Evolutionary conservation across 2,113 vertebrate species (phyloP).

Genomic region (Scomber colias): DNA sequence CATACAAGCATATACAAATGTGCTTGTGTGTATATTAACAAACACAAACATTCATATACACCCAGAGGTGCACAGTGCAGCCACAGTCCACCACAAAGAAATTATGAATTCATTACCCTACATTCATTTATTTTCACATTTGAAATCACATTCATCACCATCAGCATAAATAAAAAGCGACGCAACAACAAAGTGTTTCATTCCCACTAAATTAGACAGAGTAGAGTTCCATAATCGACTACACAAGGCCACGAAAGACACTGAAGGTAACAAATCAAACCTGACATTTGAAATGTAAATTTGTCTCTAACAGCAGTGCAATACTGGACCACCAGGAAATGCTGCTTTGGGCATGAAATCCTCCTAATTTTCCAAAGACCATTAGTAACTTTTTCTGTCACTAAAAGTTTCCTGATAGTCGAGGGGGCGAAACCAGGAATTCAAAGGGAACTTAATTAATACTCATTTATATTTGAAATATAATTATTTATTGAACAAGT

Average conservation of each 20-base stretch:
- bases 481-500: no score
- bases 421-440: not conserved
- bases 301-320: not conserved
- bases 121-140: not conserved
- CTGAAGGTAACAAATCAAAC: conserved; percentile 4
- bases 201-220: not conserved
- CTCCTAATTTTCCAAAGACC: not conserved
- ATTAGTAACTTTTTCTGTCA: not conserved
- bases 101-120: not conserved
- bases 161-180: no score
- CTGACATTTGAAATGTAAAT: conserved; percentile 17
- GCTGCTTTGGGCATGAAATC: not conserved
- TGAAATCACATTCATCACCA: not conserved
- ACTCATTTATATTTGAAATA: not conserved
- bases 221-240: no score
- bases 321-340: not conserved
- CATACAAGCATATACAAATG: not conserved
- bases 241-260: no score
- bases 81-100: not conserved
- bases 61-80: not conserved
- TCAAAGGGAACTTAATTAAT: not conserved
- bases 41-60: conserved; percentile 1
- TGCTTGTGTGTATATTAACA: not conserved
- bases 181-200: no score
- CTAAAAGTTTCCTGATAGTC: not conserved